A percentile compares a stretch with the other conserved stretches of the same genome.
Conservation (phyloP, 2,113 vertebrate genomes). For the Mugil cephalus region DNA sequence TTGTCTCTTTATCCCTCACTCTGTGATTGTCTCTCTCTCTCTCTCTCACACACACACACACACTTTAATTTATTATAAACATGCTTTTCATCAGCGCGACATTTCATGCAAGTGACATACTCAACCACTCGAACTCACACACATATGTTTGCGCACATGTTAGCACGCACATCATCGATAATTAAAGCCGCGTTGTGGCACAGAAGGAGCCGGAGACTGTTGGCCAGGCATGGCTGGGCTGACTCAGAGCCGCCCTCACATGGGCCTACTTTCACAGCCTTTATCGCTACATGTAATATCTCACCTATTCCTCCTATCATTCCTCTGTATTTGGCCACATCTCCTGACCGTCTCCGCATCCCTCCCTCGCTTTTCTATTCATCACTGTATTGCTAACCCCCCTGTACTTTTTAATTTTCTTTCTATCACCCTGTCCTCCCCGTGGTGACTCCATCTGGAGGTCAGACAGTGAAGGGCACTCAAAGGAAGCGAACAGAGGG, state of each 20-base stretch:
- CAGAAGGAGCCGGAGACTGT: conserved; percentile 22
- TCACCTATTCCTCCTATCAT: conserved; percentile 52
- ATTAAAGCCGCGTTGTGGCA: conserved; percentile 44
- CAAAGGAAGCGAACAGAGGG: conserved; percentile 8
- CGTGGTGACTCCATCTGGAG: conserved; percentile 85
- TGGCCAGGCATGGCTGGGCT: conserved; percentile 44
- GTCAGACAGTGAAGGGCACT: conserved; percentile 84
- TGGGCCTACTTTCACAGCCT: conserved; percentile 44
- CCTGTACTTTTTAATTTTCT: conserved; percentile 84
- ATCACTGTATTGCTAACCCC: conserved; percentile 68
- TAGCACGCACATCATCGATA: conserved; percentile 53
- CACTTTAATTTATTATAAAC: conserved; percentile 67
- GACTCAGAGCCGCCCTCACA: conserved; percentile 62
- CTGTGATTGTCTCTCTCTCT: neutral
- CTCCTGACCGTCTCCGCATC: conserved; percentile 46
- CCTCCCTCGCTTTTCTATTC: conserved; percentile 68
- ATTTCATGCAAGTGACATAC: conserved; percentile 43
- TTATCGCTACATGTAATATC: conserved; percentile 50
- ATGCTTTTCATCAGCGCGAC: conserved; percentile 62
- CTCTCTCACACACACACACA: conserved; percentile 13
- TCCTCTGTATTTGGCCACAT: conserved; percentile 63
- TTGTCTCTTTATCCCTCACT: neutral
- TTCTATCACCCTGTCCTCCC: conserved; percentile 78
- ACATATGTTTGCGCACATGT: conserved; percentile 24
- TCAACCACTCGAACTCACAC: conserved; percentile 37